phyloP scores from a whole-genome alignment of 2,888 invertebrate species.

The Coleophora flavipennella region DNA sequence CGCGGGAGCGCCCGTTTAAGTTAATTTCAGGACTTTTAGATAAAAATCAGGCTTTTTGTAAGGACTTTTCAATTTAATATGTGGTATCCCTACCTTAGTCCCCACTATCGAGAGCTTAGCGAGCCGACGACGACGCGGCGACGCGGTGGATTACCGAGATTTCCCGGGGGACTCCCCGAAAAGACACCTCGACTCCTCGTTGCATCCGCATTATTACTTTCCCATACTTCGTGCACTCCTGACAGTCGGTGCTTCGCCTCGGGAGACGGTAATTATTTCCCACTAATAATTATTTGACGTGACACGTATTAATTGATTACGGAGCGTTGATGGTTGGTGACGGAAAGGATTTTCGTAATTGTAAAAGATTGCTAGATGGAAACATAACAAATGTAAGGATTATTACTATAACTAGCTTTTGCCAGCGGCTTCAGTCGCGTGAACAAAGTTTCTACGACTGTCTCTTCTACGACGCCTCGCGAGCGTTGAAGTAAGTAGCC shows the following conservation, averaged over 20 bases:
- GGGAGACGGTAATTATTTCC: conserved; percentile 48
- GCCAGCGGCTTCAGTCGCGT: too few species aligned
- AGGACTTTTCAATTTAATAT: too few species aligned
- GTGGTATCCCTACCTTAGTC: conserved; percentile 30
- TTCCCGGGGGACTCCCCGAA: conserved; percentile 66
- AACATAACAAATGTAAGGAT: too few species aligned
- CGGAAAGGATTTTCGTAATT: too few species aligned
- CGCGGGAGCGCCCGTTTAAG: too few species aligned
- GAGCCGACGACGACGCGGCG: conserved; percentile 35
- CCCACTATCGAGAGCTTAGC: conserved; percentile 46
- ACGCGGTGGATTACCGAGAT: conserved; percentile 66
- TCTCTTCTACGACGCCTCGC: too few species aligned
- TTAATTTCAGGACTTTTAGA: too few species aligned
- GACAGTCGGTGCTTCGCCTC: conserved; percentile 2
- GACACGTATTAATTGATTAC: conserved; percentile 9
- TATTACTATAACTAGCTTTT: too few species aligned
- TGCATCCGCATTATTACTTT: conserved; percentile 66
- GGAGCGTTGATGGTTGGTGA: not conserved
- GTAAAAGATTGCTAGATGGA: too few species aligned
- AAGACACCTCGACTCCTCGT: conserved; percentile 51
- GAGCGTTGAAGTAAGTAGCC: too few species aligned
- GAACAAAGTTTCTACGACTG: too few species aligned
- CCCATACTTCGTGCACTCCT: conserved; percentile 33
- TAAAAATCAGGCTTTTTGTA: too few species aligned
- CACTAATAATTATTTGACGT: conserved; percentile 25